Percentiles rank a stretch among this genome's conserved stretches.
phyloP scores from a whole-genome alignment of 2,113 vertebrate species.

The Pitta sordida region DNA sequence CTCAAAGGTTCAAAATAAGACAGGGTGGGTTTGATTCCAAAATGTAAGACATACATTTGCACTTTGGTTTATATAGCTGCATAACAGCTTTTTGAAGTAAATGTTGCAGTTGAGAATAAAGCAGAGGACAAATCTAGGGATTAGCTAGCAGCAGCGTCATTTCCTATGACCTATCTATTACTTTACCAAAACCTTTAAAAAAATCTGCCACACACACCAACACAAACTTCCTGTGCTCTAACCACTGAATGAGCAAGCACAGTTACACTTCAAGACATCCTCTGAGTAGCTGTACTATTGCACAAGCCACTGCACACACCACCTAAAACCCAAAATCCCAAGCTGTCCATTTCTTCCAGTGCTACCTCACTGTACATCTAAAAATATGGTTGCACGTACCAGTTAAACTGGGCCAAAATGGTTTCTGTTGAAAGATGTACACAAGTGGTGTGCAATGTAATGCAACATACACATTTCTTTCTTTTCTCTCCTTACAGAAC shows the following conservation, averaged over 20 bases:
- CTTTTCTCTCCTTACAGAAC: background rate
- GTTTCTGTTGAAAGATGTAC: background rate
- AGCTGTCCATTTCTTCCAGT: background rate
- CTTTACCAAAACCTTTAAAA: constrained; percentile 35
- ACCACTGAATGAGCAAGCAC: constrained; percentile 57
- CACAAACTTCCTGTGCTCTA: constrained; percentile 45
- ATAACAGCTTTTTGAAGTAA: background rate
- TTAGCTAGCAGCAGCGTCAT: constrained; percentile 40
- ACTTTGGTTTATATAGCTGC: background rate
- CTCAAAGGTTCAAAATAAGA: constrained; percentile 13
- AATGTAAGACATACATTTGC: background rate
- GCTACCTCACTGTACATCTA: background rate
- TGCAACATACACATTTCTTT: background rate
- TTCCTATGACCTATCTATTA: constrained; percentile 57
- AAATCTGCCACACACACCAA: background rate
- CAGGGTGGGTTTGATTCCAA: background rate
- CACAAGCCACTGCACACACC: constrained; percentile 36
- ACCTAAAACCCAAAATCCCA: constrained; percentile 24
- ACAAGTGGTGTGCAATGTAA: background rate
- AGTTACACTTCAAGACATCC: constrained; percentile 1
- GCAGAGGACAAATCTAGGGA: constrained; percentile 15
- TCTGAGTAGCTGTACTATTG: constrained; percentile 40
- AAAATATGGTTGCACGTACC: background rate
- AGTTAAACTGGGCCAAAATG: background rate
- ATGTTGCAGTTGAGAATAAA: constrained; percentile 15